Base-by-base conservation (phyloP, 2,113 vertebrate genomes). In the Pelvicachromis taeniatus region DNA sequence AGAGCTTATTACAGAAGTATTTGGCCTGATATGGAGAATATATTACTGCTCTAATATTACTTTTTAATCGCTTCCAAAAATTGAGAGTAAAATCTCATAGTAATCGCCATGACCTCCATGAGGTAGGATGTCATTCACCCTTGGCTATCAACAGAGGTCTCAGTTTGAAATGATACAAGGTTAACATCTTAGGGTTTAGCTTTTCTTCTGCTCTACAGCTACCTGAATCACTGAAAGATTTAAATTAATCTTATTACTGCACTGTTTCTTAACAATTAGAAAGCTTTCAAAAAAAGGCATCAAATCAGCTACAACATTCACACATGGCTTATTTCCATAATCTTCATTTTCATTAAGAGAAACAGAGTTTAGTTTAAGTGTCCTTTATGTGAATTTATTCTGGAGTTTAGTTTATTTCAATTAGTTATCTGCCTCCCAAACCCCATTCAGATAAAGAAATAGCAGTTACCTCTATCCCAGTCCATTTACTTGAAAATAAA, bases 91-190 rank as follows among this genome's bases (percentile, higher is more conserved):
- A 59, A 54, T 81, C 5, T 5, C 35, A 42, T 75, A 7, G 95
- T 97, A 2, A 97, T 97, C 3, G 93, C 96, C 81, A 97, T 96
- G 86, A 97, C 97, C 93, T 96, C 97, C 1, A 97, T 97, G 85
- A 96, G 97, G 50, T 1, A 97, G 97, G 85, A 96, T 97, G 53
- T 97, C 97, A 42, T 0, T 97, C 97, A 83, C 95, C 85, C 98
- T 97, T 5, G 96, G 97, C 82, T 96, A 95, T 94, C 97, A 97
- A 87, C 97, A 96, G 82, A 97, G 96, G 7, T 96, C 97, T 6
- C 97, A 95, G 85, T 97, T 97, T 89, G 96, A 98, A 88, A 97
- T 97, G 5, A 97, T 97, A 97, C 50, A 97, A 97, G 92, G 96
- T 97, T 0, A 95, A 96, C 3, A 97, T 97, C 94, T 97, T 97